Base-by-base conservation (phyloP, 2,888 invertebrate species). In the Drosophila infuscata region DNA sequence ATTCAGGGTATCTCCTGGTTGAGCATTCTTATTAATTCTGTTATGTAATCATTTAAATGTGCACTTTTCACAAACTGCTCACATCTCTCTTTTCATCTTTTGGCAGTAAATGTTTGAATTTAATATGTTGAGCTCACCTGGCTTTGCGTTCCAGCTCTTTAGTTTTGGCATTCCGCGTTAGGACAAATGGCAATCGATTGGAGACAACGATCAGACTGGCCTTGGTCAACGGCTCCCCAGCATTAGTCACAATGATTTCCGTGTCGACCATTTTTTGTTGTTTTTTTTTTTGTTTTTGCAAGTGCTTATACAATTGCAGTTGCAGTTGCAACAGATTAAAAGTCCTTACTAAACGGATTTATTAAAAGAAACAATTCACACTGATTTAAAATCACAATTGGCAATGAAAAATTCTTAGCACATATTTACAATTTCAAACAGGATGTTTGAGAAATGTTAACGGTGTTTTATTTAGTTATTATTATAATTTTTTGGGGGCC, bases 181-280 rank as follows among this genome's bases (percentile, higher is more conserved):
- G 94, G 76, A 98, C 96, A 94, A 98, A 98, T 9, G 98, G 98
- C 92, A 98, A 94, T 83, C 98, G 94, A 94, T 98, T 98, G 81
- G 98, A 98, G 71, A 98, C 97, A 83, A 98, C 98, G 90, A 98
- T 97, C 95, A 98, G 96, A 92, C 96, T 97, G 83, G 96, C 96
- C 88, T 95, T 95, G 8, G 91, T 86, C 32, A 88, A 79, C 1
- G 91, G 87, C 73, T 93, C 93, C 33, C 82, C 87, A 56, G 89
- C 83, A 61, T 91, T 89, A 63, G 93, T 92, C 36, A 93, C 89
- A 59, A 92, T 88, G 69, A 93, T 93, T 88, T 93, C 93, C 60
- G 92, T 90, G 69, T 92, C 93, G 68, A 81, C 82, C 93, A 93
- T 93, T 75, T 71, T 70, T 59, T 48, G 33, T 33, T n/a, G 17